Percentiles rank a stretch among this genome's conserved stretches.
These are phyloP conservation scores for Nibea albiflora DNA, from an alignment of 2,113 vertebrate genomes.

Conservation along the genomic window DNA sequence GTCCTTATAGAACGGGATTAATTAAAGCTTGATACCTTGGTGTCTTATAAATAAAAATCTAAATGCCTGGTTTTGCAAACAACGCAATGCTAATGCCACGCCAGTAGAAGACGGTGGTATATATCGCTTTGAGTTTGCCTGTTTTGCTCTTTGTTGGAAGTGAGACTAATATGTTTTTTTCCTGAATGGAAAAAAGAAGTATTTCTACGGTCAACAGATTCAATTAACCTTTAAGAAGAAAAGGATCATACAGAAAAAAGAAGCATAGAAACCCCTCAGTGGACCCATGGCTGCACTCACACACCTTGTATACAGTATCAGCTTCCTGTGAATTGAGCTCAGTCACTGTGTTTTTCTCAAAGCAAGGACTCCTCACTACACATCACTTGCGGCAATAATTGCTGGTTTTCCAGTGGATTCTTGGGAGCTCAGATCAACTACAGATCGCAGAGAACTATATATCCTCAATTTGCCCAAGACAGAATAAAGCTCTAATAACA, in stretches of 20 bases:
- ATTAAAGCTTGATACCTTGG: background rate
- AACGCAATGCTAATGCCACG: slow-evolving; percentile 15
- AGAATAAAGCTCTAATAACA: slow-evolving; percentile 23
- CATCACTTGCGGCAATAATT: slow-evolving; percentile 55
- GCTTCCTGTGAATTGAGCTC: slow-evolving; percentile 49
- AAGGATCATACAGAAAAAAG: slow-evolving; percentile 40
- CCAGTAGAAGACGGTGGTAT: background rate
- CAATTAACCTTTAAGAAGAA: slow-evolving; percentile 81
- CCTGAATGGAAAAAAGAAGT: slow-evolving; percentile 56
- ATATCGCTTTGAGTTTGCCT: slow-evolving; percentile 42
- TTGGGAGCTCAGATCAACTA: slow-evolving; percentile 23
- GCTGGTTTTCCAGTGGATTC: slow-evolving; percentile 47
- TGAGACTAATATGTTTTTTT: slow-evolving; percentile 52
- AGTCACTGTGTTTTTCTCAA: slow-evolving; percentile 40
- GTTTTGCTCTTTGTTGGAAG: slow-evolving; percentile 51
- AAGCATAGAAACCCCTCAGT: slow-evolving; percentile 35
- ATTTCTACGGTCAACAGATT: slow-evolving; percentile 78
- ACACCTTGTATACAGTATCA: slow-evolving; percentile 38
- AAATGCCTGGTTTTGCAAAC: background rate
- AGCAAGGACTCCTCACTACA: slow-evolving; percentile 24
- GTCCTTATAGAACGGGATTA: background rate
- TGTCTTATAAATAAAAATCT: background rate
- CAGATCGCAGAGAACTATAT: slow-evolving; percentile 27
- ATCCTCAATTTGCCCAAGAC: slow-evolving; percentile 18
- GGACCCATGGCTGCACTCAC: slow-evolving; percentile 40